phyloP scores from a whole-genome alignment of 2,113 vertebrate genomes.

The Sminthopsis crassicaudata region DNA sequence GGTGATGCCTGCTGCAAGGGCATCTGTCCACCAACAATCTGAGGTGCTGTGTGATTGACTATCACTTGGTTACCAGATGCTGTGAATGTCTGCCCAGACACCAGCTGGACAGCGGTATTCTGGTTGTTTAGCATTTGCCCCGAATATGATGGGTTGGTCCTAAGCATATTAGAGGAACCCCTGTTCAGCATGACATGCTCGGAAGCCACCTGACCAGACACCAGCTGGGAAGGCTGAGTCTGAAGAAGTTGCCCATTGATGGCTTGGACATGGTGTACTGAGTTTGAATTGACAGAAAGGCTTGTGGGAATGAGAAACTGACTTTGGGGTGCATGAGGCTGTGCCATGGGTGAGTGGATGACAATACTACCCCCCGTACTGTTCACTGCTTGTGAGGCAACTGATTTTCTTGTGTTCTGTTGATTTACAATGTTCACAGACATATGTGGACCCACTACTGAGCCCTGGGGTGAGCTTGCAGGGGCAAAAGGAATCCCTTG shows the following conservation, averaged over 20 bases:
- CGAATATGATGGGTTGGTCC: slow-evolving; percentile 88
- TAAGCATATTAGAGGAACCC: slow-evolving; percentile 86
- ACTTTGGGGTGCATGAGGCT: slow-evolving; percentile 89
- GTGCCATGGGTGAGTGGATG: slow-evolving; percentile 91
- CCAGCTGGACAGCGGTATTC: slow-evolving; percentile 91
- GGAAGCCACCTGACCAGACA: slow-evolving; percentile 85
- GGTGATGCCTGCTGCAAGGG: slow-evolving; percentile 89
- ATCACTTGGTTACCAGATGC: slow-evolving; percentile 91
- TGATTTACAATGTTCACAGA: slow-evolving; percentile 88
- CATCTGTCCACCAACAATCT: slow-evolving; percentile 86
- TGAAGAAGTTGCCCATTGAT: slow-evolving; percentile 91
- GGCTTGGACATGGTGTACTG: slow-evolving; percentile 91
- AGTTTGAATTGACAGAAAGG: slow-evolving; percentile 90
- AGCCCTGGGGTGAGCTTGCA: slow-evolving; percentile 85
- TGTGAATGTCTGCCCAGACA: slow-evolving; percentile 92
- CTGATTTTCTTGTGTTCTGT: slow-evolving; percentile 85
- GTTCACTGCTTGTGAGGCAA: slow-evolving; percentile 84
- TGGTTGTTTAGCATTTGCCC: slow-evolving; percentile 92
- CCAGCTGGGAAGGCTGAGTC: slow-evolving; percentile 86
- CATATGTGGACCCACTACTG: slow-evolving; percentile 87
- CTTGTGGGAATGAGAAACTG: slow-evolving; percentile 94
- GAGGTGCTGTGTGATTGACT: slow-evolving; percentile 90
- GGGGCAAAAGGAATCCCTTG: slow-evolving; percentile 87
- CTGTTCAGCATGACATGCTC: slow-evolving; percentile 89
- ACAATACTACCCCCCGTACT: slow-evolving; percentile 87